phyloP scores from a whole-genome alignment of 2,113 vertebrate genomes.

The Protomyctophum bolini region DNA sequence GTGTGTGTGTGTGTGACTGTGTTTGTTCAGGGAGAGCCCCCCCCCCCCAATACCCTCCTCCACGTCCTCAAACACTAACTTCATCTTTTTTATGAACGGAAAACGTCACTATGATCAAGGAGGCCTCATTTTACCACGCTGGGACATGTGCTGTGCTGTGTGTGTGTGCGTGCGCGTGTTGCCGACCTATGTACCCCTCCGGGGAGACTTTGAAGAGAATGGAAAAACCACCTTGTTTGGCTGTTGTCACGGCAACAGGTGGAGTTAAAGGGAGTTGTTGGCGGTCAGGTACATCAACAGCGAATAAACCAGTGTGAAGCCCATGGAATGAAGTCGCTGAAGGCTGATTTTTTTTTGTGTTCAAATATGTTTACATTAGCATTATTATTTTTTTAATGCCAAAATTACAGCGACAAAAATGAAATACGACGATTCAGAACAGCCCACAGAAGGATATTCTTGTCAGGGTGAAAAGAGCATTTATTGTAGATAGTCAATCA shows the following conservation, averaged over 20 bases:
- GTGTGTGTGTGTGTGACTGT: constrained; percentile 14
- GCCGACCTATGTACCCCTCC: no score
- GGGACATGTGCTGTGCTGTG: not conserved
- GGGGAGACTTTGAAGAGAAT: not conserved
- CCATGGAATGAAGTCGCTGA: no score
- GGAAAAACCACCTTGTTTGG: constrained; percentile 19
- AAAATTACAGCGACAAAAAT: no score
- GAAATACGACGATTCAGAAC: no score
- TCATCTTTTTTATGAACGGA: constrained; percentile 47
- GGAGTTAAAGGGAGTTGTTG: constrained; percentile 6
- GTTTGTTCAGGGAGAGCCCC: constrained; percentile 46
- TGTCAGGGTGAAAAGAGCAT: no score
- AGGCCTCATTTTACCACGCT: constrained; percentile 22
- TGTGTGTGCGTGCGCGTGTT: not conserved
- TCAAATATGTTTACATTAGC: no score
- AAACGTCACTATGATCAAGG: constrained; percentile 39
- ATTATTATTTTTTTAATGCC: no score
- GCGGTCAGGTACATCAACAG: not conserved
- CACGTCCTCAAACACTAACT: not conserved
- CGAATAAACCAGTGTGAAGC: no score
- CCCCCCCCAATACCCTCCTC: constrained; percentile 28
- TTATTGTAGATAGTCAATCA: no score
- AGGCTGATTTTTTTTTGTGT: no score
- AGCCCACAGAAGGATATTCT: no score
- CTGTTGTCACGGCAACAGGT: constrained; percentile 28